These are phyloP conservation scores for Zaprionus capensis DNA, from an alignment of 1,140 invertebrate species.

Conservation along the genomic window DNA sequence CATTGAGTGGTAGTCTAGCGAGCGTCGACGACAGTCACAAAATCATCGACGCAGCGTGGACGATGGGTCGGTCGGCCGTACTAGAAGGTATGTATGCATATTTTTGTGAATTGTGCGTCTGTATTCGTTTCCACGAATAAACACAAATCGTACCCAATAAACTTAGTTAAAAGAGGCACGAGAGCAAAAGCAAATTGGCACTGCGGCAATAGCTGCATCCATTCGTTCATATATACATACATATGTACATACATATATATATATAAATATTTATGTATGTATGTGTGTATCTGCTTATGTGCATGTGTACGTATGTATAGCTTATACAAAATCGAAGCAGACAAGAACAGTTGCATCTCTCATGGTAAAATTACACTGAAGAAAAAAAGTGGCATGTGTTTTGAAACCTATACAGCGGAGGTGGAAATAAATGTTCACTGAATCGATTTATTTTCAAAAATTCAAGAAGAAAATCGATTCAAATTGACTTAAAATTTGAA, in stretches of 20 bases:
- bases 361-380: neutral
- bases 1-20: no score
- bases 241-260: constrained; percentile 7
- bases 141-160: neutral
- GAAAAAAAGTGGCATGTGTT: neutral
- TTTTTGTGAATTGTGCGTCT: neutral
- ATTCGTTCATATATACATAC: constrained; percentile 2
- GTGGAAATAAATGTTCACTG: no score
- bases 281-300: constrained; percentile 1
- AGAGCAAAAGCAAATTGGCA: neutral
- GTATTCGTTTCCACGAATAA: neutral
- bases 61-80: no score
- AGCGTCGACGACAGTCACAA: no score
- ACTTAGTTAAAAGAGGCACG: neutral
- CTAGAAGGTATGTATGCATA: neutral
- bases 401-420: neutral
- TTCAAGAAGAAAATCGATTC: no score
- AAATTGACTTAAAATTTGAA: no score
- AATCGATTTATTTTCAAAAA: no score
- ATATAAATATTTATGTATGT: constrained; percentile 4
- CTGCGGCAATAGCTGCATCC: neutral
- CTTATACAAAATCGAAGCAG: constrained; percentile 44
- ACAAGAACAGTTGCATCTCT: constrained; percentile 31
- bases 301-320: neutral
- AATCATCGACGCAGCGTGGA: no score